Conservation (phyloP, 1,140 invertebrate genomes). For the Trinorchestia longiramus region DNA sequence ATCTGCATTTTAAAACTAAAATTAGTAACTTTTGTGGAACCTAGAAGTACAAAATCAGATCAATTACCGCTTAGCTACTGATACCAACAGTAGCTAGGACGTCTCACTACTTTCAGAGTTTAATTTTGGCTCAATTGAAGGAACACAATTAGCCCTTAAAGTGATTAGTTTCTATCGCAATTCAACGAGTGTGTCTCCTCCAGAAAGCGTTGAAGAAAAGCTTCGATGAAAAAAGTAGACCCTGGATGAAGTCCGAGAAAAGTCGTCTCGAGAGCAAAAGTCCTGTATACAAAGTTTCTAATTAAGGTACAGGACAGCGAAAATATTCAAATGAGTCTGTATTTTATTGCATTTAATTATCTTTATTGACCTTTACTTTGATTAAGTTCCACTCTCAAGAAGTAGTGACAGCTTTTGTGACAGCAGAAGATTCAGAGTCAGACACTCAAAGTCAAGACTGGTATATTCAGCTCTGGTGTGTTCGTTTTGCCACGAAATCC, state of each 20-base stretch:
- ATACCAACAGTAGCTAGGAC: not conserved
- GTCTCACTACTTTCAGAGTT: not conserved
- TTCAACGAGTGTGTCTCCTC: not conserved
- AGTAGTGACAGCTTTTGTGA: conserved; percentile 27
- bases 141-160: not conserved
- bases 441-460: not conserved
- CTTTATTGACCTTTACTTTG: conserved; percentile 55
- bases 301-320: conserved; percentile 52
- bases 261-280: conserved; percentile 45
- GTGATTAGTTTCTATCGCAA: not conserved
- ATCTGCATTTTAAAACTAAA: not conserved
- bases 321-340: conserved; percentile 55
- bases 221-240: not conserved
- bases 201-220: not conserved
- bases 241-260: not conserved
- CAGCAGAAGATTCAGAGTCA: not conserved
- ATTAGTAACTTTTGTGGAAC: not conserved
- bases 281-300: conserved; percentile 55
- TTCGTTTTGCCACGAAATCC: too few relatives aligned
- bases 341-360: conserved; percentile 54
- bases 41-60: not conserved
- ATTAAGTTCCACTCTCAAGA: conserved; percentile 14
- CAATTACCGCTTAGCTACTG: too few relatives aligned
- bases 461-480: not conserved
- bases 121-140: not conserved